A percentile compares a stretch with the other conserved stretches of the same genome.
Conservation (phyloP, 1,140 invertebrate genomes). For the Tribolium castaneum region DNA sequence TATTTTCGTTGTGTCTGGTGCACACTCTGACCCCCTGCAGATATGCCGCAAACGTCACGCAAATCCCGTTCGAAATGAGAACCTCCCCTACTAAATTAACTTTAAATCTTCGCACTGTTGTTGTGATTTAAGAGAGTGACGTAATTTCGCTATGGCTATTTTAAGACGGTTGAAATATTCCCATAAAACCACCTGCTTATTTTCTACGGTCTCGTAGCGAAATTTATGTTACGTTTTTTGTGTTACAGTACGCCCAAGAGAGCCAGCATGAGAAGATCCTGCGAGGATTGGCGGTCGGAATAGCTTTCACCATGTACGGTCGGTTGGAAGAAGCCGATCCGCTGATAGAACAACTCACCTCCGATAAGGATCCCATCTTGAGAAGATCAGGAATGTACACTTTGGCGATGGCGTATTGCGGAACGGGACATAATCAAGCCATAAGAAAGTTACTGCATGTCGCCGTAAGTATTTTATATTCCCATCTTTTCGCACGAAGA, state of each 20-base stretch:
- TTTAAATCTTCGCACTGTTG: slow-evolving; percentile 13
- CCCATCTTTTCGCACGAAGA: not conserved
- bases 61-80: slow-evolving; percentile 28
- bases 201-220: not conserved
- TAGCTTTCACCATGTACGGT: slow-evolving; percentile 97
- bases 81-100: slow-evolving; percentile 19
- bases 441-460: slow-evolving; percentile 95
- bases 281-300: slow-evolving; percentile 93
- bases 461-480: slow-evolving; percentile 78
- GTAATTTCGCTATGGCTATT: not conserved
- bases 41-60: slow-evolving; percentile 10
- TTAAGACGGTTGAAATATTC: not conserved
- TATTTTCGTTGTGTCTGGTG: not conserved
- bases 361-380: slow-evolving; percentile 88
- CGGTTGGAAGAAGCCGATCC: slow-evolving; percentile 95
- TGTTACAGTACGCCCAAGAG: slow-evolving; percentile 71
- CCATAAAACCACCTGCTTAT: not conserved
- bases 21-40: not conserved
- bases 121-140: slow-evolving; percentile 20
- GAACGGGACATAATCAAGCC: slow-evolving; percentile 96
- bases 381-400: slow-evolving; percentile 97
- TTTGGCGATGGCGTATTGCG: slow-evolving; percentile 98
- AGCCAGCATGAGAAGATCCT: slow-evolving; percentile 99
- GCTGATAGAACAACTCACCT: slow-evolving; percentile 87
- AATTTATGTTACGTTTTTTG: slow-evolving; percentile 37